phyloP scores from a whole-genome alignment of 2,888 invertebrate species.

The Helleia helle region DNA sequence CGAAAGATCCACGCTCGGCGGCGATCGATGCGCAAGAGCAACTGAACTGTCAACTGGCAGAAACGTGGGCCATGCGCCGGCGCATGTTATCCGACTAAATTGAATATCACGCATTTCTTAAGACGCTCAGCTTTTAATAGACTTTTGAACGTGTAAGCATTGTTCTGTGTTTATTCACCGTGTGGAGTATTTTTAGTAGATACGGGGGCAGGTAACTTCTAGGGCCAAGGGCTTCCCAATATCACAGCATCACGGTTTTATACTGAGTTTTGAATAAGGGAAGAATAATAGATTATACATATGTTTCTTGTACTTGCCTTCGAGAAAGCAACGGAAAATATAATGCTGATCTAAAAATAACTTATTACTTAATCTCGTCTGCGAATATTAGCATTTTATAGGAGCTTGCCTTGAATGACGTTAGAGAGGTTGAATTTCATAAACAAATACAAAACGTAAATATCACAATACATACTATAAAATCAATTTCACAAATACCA shows the following conservation, averaged over 20 bases:
- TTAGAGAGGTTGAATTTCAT: slow-evolving; percentile 13
- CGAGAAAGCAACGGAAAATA: too few species aligned
- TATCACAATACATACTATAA: not conserved
- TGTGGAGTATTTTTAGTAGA: slow-evolving; percentile 66
- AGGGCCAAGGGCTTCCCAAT: slow-evolving; percentile 58
- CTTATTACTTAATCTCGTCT: not conserved
- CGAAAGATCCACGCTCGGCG: slow-evolving; percentile 27
- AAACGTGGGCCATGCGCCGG: slow-evolving; percentile 52
- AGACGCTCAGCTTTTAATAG: slow-evolving; percentile 12
- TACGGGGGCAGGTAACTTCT: slow-evolving; percentile 57
- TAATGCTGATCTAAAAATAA: not conserved
- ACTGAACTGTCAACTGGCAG: slow-evolving; percentile 68
- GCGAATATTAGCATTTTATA: not conserved
- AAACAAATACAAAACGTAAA: not conserved
- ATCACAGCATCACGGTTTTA: too few species aligned
- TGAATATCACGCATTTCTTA: slow-evolving; percentile 25
- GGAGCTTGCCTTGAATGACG: slow-evolving; percentile 17
- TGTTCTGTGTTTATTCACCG: slow-evolving; percentile 54
- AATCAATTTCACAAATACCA: not conserved
- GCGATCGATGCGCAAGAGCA: slow-evolving; percentile 58
- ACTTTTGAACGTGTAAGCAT: slow-evolving; percentile 25
- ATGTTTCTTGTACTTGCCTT: too few species aligned
- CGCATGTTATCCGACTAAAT: slow-evolving; percentile 43
- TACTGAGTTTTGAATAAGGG: too few species aligned
- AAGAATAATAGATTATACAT: too few species aligned